Evolutionary conservation across 2,888 invertebrate species (phyloP), one percentile per base, ranked within the genome.

Genomic region (Nebria salina): DNA sequence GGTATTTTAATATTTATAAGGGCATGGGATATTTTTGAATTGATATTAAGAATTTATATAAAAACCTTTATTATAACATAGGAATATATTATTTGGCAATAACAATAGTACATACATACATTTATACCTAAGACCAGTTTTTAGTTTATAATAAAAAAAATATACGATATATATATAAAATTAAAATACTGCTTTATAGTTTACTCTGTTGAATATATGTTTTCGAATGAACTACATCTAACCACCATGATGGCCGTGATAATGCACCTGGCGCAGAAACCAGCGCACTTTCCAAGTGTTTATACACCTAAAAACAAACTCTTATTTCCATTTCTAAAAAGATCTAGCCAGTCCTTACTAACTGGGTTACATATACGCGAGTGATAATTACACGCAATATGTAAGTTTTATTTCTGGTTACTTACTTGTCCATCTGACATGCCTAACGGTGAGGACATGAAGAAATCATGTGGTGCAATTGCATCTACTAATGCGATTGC

Each of bases 381-480:
- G 20, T 20, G 20, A 34, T 34, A 3, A 54, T 8, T 6, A 54
- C 0, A 54, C 54, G 1, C 11, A 13, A 54, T 54, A 8, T 8
- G 54, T 8, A 54, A 54, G 13, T 8, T 54, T 54, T 13, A 13
- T 8, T 54, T 13, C 54, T 13, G 54, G 8, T 54, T 54, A 54
- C 86, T 86, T 89, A 96, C 97, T 91, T 95, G 91, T 87, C 98
- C 98, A 89, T 97, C 96, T 6, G 96, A 93, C 85, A 91, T 90
- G 65, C 97, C 98, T n/a, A 98, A 90, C 0, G 95, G 93, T 0
- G 97, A 97, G 86, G 94, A 94, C 13, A 98, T 89, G 83, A 97
- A 92, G 88, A 95, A 96, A 90, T 98, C 98, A 0, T 96, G 94
- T 1, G 97, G 97, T 0, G 97, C 96, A 75, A 98, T 91, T 0